Conservation (phyloP, 1,140 invertebrate genomes). For the Ptiloglossa arizonensis region DNA sequence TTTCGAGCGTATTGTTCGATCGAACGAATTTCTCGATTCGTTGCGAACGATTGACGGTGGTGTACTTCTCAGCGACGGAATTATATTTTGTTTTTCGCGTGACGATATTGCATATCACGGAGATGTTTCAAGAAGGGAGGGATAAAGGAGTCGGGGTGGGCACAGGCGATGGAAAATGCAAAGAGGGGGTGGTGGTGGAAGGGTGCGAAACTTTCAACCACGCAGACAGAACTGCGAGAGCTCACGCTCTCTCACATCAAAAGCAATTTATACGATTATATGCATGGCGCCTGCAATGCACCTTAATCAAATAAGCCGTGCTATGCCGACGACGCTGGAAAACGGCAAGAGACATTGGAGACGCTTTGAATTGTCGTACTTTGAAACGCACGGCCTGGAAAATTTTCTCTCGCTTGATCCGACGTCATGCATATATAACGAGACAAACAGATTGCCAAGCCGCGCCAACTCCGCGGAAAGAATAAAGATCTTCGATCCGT, state of each 20-base stretch:
- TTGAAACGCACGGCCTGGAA: slow-evolving; percentile 58
- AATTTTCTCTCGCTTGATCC: slow-evolving; percentile 54
- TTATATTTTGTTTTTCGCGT: slow-evolving; percentile 44
- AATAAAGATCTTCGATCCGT: slow-evolving; percentile 27
- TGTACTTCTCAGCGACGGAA: not conserved
- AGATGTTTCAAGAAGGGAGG: slow-evolving; percentile 5
- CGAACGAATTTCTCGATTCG: slow-evolving; percentile 17
- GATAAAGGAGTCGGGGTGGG: not conserved
- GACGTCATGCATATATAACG: slow-evolving; percentile 39
- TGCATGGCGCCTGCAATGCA: slow-evolving; percentile 66
- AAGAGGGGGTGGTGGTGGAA: slow-evolving; percentile 20
- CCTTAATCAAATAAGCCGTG: slow-evolving; percentile 69
- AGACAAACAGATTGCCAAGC: slow-evolving; percentile 39
- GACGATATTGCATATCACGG: slow-evolving; percentile 29
- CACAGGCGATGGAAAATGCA: slow-evolving; percentile 20
- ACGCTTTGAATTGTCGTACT: slow-evolving; percentile 54
- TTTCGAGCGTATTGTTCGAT: not conserved
- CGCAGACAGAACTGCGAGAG: slow-evolving; percentile 42
- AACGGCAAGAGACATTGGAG: slow-evolving; percentile 45
- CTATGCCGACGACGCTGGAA: slow-evolving; percentile 43
- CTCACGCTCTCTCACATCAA: slow-evolving; percentile 63
- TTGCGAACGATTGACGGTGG: too few species aligned
- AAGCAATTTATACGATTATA: slow-evolving; percentile 73
- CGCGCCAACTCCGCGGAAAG: not conserved
- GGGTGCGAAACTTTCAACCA: slow-evolving; percentile 57